Evolutionary conservation across 2,888 invertebrate genomes (phyloP), one percentile per base, ranked within the genome.

Genomic region (Dolichomitus sp.): DNA sequence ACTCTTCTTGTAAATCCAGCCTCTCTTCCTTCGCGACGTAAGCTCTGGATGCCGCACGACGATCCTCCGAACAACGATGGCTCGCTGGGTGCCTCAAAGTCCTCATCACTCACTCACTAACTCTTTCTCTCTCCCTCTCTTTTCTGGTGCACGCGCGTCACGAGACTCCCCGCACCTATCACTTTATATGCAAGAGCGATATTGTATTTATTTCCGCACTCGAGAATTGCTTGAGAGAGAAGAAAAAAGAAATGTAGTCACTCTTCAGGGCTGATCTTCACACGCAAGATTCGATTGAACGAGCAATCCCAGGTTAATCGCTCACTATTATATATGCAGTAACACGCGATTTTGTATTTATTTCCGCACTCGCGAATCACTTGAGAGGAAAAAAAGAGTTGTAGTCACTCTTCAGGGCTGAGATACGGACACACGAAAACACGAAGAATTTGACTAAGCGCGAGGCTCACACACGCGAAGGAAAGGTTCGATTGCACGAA

Each of bases 91-190:
- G 63, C 74, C 48, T 66, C 81, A 69, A 57, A 73, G 83, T 73
- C 78, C 80, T 82, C 84, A 85, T 85, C 75, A 79, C 83, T 37
- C 70, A 48, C 57, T 61, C 66, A 23, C 57, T 50, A 23, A 17
- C 30, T 40, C 65, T 37, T 30, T 27, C 42, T 12, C 63, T 45
- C 23, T 45, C 1, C 40, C 40, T 37, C 40, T 63, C 6, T 11
- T 37, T 69, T n/a, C 61, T 63, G 61, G 17, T 63, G 19, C 68
- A 40, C n/a, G 40, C 68, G 68, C 37, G 37, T 19, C 70, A 33
- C 70, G 17, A 57, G 7, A n/a, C 30, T 45, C n/a, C 42, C 23
- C 30, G 27, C 30, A 9, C 9, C 7, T 37, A 37, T 37, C 37
- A 37, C 37, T 37, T 1, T 37, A 37, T 7, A 9, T 52, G 4